Conservation (phyloP, 2,113 vertebrate species). For the Halcyon malimbica region DNA sequence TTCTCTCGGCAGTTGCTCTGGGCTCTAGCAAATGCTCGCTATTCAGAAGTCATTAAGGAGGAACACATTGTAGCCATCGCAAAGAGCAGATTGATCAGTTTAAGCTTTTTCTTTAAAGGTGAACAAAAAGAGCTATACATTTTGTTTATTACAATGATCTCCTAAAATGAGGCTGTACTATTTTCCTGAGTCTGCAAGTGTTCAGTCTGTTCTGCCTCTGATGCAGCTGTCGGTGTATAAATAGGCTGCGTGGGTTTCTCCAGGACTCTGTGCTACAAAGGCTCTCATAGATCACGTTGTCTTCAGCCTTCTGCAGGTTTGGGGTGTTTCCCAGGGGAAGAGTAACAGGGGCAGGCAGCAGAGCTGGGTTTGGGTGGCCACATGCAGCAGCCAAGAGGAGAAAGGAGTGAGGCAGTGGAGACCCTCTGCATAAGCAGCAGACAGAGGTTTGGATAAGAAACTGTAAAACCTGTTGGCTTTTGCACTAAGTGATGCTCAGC, state of each 20-base stretch:
- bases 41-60: neutral
- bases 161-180: neutral
- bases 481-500: neutral
- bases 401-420: neutral
- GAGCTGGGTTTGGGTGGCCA: neutral
- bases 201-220: neutral
- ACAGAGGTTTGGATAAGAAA: neutral
- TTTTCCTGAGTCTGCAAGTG: neutral
- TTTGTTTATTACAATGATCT: neutral
- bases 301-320: neutral
- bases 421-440: neutral
- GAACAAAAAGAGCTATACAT: neutral
- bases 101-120: neutral
- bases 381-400: neutral
- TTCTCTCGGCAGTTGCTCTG: neutral
- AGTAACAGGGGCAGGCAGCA: neutral
- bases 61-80: rapidly evolving
- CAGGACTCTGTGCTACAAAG: neutral
- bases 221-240: neutral
- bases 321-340: neutral
- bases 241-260: neutral
- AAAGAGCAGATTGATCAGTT: neutral
- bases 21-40: neutral
- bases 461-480: neutral
- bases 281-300: neutral